Evolutionary conservation across 2,888 invertebrate genomes (phyloP).

Genomic region (Frankliniella intonsa): DNA sequence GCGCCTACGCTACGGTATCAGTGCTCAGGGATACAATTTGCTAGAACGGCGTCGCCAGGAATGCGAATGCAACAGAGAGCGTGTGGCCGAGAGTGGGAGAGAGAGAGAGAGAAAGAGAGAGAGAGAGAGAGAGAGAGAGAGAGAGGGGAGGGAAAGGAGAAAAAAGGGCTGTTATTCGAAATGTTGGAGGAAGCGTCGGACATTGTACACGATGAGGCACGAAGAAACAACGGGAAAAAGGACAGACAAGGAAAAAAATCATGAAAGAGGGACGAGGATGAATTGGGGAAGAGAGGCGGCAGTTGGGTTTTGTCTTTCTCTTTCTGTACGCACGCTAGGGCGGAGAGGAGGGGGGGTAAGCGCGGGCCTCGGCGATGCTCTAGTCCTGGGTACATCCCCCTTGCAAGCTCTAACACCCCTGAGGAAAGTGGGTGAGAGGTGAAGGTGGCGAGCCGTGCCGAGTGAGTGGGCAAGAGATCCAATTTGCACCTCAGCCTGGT

Average conservation of each 20-base stretch:
- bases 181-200: no score
- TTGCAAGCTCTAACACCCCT: neutral
- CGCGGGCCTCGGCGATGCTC: neutral
- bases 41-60: neutral
- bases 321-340: no score
- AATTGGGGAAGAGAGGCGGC: no score
- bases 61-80: no score
- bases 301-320: no score
- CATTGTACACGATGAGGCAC: no score
- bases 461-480: neutral
- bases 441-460: neutral
- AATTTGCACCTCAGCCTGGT: constrained; percentile 16
- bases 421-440: neutral
- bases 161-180: no score
- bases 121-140: neutral
- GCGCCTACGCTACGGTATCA: neutral
- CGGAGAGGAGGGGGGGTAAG: no score
- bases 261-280: no score
- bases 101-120: neutral
- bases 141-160: neutral
- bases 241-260: no score
- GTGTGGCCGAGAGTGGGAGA: neutral
- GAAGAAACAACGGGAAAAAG: no score
- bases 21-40: neutral
- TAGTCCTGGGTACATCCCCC: neutral